Percentiles rank a stretch among this genome's conserved stretches.
Evolutionary conservation across 2,888 invertebrate species (phyloP).

Genomic region (Dolomedes plantarius): DNA sequence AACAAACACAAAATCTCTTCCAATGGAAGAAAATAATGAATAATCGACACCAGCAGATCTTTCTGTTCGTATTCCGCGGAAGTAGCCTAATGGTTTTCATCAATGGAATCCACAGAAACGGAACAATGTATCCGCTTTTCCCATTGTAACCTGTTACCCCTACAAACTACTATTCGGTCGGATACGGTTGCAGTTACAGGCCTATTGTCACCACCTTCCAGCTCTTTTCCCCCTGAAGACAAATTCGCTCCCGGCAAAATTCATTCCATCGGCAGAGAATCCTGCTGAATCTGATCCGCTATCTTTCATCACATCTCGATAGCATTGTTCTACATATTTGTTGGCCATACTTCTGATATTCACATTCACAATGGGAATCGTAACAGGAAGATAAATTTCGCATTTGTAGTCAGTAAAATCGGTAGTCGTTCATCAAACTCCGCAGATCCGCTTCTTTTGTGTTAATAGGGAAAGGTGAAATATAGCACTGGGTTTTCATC

Average conservation of each 20-base stretch:
- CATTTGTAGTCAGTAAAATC: not conserved
- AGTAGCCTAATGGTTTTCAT: conserved; percentile 9
- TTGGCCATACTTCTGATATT: not conserved
- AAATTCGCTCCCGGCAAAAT: conserved; percentile 6
- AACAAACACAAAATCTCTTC: not conserved
- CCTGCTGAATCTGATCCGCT: conserved; percentile 1
- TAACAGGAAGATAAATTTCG: not conserved
- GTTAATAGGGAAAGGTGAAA: not conserved
- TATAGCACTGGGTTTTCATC: no score
- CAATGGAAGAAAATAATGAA: not conserved
- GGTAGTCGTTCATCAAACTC: not conserved
- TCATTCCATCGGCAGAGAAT: not conserved
- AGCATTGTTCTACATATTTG: not conserved
- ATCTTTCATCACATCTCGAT: conserved; percentile 12
- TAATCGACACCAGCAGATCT: not conserved
- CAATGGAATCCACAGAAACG: conserved; percentile 5
- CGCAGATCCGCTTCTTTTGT: not conserved
- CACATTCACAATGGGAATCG: not conserved
- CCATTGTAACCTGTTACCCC: not conserved
- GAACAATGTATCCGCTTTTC: conserved; percentile 1
- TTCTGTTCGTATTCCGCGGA: not conserved
- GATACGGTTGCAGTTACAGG: conserved; percentile 2
- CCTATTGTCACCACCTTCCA: conserved; percentile 3
- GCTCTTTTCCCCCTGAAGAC: conserved; percentile 3
- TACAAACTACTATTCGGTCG: not conserved